Base-by-base conservation (phyloP, 2,888 invertebrate genomes). In the Cinara cedri region DNA sequence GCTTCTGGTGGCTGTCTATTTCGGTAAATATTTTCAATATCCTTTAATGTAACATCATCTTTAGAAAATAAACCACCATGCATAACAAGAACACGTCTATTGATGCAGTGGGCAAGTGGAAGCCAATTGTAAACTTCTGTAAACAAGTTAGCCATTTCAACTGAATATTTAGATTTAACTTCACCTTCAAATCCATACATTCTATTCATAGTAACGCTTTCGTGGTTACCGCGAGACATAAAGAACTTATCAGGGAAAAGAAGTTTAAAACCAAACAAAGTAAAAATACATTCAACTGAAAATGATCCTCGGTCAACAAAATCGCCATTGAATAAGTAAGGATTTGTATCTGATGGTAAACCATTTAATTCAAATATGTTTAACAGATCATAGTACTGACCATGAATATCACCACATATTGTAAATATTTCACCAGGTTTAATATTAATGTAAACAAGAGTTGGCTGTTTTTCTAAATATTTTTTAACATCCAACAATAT, bases 131-230 rank as follows among this genome's bases (percentile, higher is more conserved):
- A 99, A 24, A 99, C 97, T 88, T 98, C 98, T 1, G 98, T 98
- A 88, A 99, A 99, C 68, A 98, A 89, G 82, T 97, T 95, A 0
- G 96, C 94, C 98, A 99, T 98, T 86, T 96, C 93, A 24, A 91
- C 88, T 1, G 94, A 93, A 87, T 97, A 99, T 87, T 99, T 99
- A 9, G 95, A 91, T 84, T 95, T 95, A 0, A 99, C 98, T 88
- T 99, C 99, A 1, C 98, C 99, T 82, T 97, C 95, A 88, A 99
- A 99, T 1, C 99, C 99, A 86, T 99, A 99, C 95, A 99, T 97
- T 87, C 97, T 95, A 87, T 99, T 99, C 98, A 99, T 99, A 81
- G 94, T 96, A 65, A 93, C 90, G 83, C 97, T 97, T 86, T 99
- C 98, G 86, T 99, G 98, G 87, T 99, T 99, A n/a, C 97, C 99